Percentiles rank a stretch among this genome's conserved stretches.
Conservation (phyloP, 2,888 invertebrate species). For the Agrotis puta region DNA sequence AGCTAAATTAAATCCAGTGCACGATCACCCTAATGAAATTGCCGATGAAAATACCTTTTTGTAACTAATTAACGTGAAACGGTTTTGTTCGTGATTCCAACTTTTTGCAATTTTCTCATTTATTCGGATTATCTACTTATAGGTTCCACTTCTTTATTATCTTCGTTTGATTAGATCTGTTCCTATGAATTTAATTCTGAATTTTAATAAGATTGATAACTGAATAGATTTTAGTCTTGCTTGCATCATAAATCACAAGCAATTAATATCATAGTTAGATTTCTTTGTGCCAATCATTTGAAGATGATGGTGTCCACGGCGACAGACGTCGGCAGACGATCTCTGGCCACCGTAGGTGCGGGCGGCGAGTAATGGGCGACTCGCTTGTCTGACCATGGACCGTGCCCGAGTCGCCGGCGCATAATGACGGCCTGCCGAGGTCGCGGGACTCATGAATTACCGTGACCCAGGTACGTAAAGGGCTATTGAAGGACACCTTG, state of each 20-base stretch:
- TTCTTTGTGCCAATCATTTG: not conserved
- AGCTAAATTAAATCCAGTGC: slow-evolving; percentile 17
- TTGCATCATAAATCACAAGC: not conserved
- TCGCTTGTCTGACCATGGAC: no score
- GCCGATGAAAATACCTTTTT: slow-evolving; percentile 73
- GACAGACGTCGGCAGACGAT: no score
- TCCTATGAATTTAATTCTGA: slow-evolving; percentile 5
- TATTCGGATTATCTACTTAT: slow-evolving; percentile 33
- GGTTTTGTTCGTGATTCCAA: slow-evolving; percentile 58
- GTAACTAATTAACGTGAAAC: slow-evolving; percentile 73
- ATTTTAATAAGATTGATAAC: not conserved
- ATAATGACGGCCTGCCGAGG: no score
- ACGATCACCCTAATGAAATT: slow-evolving; percentile 58
- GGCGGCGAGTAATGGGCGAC: no score
- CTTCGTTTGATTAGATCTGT: not conserved
- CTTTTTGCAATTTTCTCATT: slow-evolving; percentile 56
- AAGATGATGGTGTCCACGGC: no score
- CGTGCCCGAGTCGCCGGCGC: no score
- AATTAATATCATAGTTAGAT: no score
- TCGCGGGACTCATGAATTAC: no score
- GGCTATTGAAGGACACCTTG: no score
- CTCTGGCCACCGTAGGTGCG: no score
- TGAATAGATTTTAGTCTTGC: not conserved
- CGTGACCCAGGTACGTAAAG: no score
- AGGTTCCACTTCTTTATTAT: not conserved